These are phyloP conservation scores for Lutjanus argentimaculatus DNA, from an alignment of 2,797 vertebrate genomes.

Conservation along the genomic window DNA sequence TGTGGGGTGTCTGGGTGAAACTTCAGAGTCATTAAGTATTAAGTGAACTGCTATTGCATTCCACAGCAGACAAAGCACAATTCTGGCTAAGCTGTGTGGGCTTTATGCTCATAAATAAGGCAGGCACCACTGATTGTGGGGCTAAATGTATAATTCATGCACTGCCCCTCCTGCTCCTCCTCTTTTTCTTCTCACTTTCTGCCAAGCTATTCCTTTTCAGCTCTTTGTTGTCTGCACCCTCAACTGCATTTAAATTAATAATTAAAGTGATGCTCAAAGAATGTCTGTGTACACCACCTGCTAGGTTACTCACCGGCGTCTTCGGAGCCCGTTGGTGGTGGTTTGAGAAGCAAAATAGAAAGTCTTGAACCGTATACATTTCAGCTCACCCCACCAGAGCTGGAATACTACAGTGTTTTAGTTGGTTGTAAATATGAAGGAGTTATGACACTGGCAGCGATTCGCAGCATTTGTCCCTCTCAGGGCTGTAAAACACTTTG, in stretches of 20 bases:
- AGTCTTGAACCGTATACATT: slow-evolving; percentile 49
- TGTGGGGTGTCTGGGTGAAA: slow-evolving; percentile 63
- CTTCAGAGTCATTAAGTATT: slow-evolving; percentile 83
- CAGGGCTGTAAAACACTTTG: slow-evolving; percentile 55
- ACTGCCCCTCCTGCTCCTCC: slow-evolving; percentile 74
- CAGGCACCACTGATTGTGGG: slow-evolving; percentile 84
- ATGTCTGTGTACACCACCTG: slow-evolving; percentile 80
- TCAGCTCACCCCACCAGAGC: slow-evolving; percentile 45
- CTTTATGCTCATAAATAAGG: slow-evolving; percentile 86
- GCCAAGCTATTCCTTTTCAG: slow-evolving; percentile 78
- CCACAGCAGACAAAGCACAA: slow-evolving; percentile 80
- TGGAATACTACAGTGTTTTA: slow-evolving; percentile 51
- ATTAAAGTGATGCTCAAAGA: slow-evolving; percentile 82
- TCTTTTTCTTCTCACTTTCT: slow-evolving; percentile 81
- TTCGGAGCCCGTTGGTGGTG: slow-evolving; percentile 14
- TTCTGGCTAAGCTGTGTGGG: slow-evolving; percentile 75
- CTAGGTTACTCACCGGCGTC: slow-evolving; percentile 60
- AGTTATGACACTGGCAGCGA: slow-evolving; percentile 59
- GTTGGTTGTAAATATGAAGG: slow-evolving; percentile 64
- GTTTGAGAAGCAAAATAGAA: slow-evolving; percentile 57
- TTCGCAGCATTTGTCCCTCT: slow-evolving; percentile 24
- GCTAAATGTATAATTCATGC: slow-evolving; percentile 87
- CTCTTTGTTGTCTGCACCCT: slow-evolving; percentile 84
- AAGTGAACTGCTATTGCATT: slow-evolving; percentile 75
- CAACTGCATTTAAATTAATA: slow-evolving; percentile 85